These are phyloP conservation scores for Aptenodytes patagonicus DNA, from an alignment of 2,113 vertebrate species.

Conservation along the genomic window DNA sequence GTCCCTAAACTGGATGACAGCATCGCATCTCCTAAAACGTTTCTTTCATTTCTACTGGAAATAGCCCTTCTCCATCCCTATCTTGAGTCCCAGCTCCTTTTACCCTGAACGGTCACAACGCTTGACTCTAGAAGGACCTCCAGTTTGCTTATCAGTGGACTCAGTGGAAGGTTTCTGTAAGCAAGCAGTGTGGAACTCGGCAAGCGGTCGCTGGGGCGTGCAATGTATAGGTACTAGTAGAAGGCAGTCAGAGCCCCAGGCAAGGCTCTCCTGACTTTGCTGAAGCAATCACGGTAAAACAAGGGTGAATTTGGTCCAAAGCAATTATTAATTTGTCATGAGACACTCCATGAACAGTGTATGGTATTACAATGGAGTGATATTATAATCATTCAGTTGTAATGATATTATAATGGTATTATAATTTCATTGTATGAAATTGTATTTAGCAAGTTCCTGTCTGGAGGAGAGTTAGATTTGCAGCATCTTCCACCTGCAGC, in stretches of 20 bases:
- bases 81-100: not conserved
- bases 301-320: not conserved
- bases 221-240: not conserved
- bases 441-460: not conserved
- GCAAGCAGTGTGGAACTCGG: not conserved
- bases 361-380: not conserved
- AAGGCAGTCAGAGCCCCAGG: not conserved
- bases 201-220: fast-evolving
- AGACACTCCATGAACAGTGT: not conserved
- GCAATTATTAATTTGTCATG: not conserved
- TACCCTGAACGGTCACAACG: not conserved
- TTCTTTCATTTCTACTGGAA: not conserved
- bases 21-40: not conserved
- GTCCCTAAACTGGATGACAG: not conserved
- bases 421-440: not conserved
- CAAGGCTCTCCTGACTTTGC: not conserved
- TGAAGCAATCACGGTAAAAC: not conserved
- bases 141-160: not conserved
- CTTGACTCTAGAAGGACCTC: not conserved
- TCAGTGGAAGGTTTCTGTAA: not conserved
- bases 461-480: not conserved
- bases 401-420: not conserved
- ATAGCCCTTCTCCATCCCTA: not conserved
- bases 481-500: not conserved
- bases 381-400: not conserved